Evolutionary conservation across 2,888 invertebrate genomes (phyloP), one percentile per base, ranked within the genome.

Genomic region (Lepidochrysops patricia): DNA sequence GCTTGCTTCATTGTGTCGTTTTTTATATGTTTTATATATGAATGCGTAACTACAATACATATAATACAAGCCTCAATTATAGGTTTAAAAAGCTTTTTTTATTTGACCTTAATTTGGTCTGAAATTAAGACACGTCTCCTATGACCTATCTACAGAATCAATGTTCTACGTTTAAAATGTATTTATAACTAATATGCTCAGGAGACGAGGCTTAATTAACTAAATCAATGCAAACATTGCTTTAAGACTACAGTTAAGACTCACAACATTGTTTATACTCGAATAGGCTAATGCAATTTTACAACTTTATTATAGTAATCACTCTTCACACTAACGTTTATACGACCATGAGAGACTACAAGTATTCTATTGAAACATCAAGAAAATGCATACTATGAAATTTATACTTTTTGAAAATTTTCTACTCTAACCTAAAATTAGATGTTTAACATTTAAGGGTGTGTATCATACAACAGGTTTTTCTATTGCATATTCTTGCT

Each of bases 191-290:
- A 57, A 29, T 29, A 29, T 9, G 29, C 7, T 29, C 43, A 23
- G 43, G 43, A 43, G 19, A 43, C 9, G 43, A 19, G 43, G 43
- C 9, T 43, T 23, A 43, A 1, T 52, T 50, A 50, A 52, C 15
- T 52, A 59, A 19, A 60, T 61, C 61, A 60, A 63, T 61, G 63
- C 61, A 60, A 61, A 50, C 57, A 19, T 48, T 57, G 63, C 61
- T 63, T 63, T 63, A 62, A 63, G 37, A 34, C 32, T 56, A 37
- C 29, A 27, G 37, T 26, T 58, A 61, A n/a, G 54, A 54, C 23
- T 58, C 56, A 61, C 52, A 48, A 57, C 56, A 37, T 56, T 60
- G 52, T 57, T 58, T 61, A 48, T 61, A 61, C 61, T 64, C 62
- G 61, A 60, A 62, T 64, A 62, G 60, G 23, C 52, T 58, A 58